These are phyloP conservation scores for Jaculus jaculus DNA, from an alignment of 2,113 vertebrate genomes.

Conservation along the genomic window DNA sequence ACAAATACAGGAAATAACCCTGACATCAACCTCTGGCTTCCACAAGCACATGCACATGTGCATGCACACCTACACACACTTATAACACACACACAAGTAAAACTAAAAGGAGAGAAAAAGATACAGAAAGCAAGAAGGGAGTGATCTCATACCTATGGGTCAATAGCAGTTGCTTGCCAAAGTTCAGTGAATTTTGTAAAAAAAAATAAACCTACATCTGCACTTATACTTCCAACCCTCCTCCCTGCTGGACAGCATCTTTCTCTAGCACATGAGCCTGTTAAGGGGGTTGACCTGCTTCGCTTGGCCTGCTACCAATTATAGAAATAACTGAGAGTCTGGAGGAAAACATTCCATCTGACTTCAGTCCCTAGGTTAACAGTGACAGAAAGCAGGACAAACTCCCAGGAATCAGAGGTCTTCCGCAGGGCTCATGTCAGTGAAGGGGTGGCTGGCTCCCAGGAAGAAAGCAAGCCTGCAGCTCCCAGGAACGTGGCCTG, in stretches of 20 bases:
- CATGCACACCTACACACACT: no score
- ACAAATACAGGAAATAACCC: no score
- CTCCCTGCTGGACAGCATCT: background rate
- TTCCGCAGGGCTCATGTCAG: background rate
- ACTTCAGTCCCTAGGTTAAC: background rate
- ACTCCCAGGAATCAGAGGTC: background rate
- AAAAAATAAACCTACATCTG: background rate
- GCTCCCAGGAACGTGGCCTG: background rate
- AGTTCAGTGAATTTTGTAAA: background rate
- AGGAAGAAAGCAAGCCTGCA: background rate
- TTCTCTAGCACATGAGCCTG: background rate
- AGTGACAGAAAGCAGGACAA: background rate
- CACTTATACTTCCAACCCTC: background rate
- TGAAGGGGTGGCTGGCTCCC: background rate
- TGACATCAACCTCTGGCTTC: no score
- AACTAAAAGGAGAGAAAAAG: background rate
- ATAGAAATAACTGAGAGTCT: background rate
- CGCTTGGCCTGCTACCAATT: slow-evolving; percentile 52
- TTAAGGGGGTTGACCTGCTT: slow-evolving; percentile 67
- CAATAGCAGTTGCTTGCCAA: background rate
- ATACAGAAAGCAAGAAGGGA: background rate
- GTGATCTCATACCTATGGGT: background rate
- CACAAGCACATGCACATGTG: no score
- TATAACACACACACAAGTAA: no score
- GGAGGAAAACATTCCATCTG: rapidly evolving